Evolutionary conservation across 2,797 vertebrate species (phyloP).

Genomic region (Aselliscus stoliczkanus): DNA sequence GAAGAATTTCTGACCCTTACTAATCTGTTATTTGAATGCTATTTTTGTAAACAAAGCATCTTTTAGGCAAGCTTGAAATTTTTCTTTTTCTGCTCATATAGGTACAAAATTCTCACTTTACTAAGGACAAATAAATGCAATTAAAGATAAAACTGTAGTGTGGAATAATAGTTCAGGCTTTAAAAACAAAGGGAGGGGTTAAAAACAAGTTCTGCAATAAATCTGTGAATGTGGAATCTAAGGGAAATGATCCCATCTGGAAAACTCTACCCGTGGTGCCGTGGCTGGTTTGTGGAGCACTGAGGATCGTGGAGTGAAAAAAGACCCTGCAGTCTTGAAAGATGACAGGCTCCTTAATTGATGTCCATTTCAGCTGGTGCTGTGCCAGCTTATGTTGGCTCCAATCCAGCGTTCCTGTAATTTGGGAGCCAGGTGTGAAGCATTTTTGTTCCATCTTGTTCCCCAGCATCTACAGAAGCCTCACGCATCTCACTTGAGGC

Average conservation of each 20-base stretch:
- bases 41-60: slow-evolving; percentile 56
- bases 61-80: slow-evolving; percentile 48
- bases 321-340: slow-evolving; percentile 80
- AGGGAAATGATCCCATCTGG: slow-evolving; percentile 83
- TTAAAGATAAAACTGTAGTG: slow-evolving; percentile 74
- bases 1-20: slow-evolving; percentile 38
- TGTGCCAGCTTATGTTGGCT: slow-evolving; percentile 86
- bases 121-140: slow-evolving; percentile 66
- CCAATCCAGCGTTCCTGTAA: slow-evolving; percentile 83
- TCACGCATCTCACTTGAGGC: slow-evolving; percentile 79
- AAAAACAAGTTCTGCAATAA: slow-evolving; percentile 73
- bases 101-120: slow-evolving; percentile 49
- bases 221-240: slow-evolving; percentile 79
- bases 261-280: slow-evolving; percentile 79
- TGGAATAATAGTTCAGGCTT: slow-evolving; percentile 75
- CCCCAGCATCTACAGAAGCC: slow-evolving; percentile 84
- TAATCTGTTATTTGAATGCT: slow-evolving; percentile 57
- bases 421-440: slow-evolving; percentile 87
- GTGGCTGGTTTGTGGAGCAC: slow-evolving; percentile 78
- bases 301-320: slow-evolving; percentile 72
- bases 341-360: slow-evolving; percentile 86
- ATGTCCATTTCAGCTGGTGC: slow-evolving; percentile 87
- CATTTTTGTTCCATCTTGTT: slow-evolving; percentile 87
- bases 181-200: slow-evolving; percentile 51
- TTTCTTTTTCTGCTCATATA: slow-evolving; percentile 55